A percentile compares a stretch with the other conserved stretches of the same genome.
phyloP scores from a whole-genome alignment of 1,140 invertebrate genomes.

The Aethina tumida region DNA sequence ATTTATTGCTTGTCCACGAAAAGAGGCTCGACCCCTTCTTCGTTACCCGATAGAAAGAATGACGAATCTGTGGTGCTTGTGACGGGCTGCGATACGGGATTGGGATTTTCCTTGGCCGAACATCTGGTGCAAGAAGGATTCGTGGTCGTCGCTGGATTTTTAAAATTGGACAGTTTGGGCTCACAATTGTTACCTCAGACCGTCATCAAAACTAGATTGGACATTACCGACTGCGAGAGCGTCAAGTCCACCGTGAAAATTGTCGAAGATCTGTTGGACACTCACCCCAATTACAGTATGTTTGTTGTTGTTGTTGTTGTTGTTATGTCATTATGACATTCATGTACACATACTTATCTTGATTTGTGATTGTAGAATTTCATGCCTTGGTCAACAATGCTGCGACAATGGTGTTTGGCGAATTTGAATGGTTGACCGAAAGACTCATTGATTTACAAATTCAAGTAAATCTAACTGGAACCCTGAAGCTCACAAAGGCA shows the following conservation, averaged over 20 bases:
- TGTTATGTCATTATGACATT: background rate
- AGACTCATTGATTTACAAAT: slow-evolving; percentile 60
- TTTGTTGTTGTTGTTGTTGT: slow-evolving; percentile 9
- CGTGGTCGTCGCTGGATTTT: slow-evolving; percentile 60
- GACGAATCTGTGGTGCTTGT: slow-evolving; percentile 50
- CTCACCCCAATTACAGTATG: slow-evolving; percentile 43
- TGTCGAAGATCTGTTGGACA: slow-evolving; percentile 21
- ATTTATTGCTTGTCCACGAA: slow-evolving; percentile 20
- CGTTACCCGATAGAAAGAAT: slow-evolving; percentile 22
- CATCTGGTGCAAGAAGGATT: slow-evolving; percentile 49
- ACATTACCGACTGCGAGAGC: slow-evolving; percentile 54
- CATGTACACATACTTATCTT: background rate
- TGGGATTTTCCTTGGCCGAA: slow-evolving; percentile 64
- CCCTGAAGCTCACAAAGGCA: slow-evolving; percentile 61
- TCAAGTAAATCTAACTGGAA: slow-evolving; percentile 76
- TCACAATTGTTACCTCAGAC: too few relatives aligned
- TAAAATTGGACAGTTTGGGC: slow-evolving; percentile 38
- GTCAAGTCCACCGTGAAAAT: slow-evolving; percentile 39
- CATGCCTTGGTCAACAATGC: slow-evolving; percentile 78
- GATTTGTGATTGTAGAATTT: slow-evolving; percentile 38
- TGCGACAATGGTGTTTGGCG: slow-evolving; percentile 79
- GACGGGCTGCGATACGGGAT: slow-evolving; percentile 73
- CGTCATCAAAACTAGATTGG: slow-evolving; percentile 45
- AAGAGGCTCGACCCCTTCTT: slow-evolving; percentile 21
- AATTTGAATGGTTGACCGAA: slow-evolving; percentile 79